Evolutionary conservation across 1,140 invertebrate species (phyloP), one percentile per base, ranked within the genome.

Genomic region (Cryptotermes secundus): DNA sequence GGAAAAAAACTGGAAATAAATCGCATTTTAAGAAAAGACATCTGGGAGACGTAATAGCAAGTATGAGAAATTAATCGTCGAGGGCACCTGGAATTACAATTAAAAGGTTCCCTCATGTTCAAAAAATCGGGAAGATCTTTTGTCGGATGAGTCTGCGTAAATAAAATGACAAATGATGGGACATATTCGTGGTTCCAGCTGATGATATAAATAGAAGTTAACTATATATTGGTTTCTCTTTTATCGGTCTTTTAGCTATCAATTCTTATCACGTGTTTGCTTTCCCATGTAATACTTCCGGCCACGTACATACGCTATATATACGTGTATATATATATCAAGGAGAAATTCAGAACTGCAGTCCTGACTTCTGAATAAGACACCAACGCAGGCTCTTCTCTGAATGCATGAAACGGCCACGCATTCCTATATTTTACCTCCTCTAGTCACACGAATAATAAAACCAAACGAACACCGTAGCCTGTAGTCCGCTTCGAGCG

Each of bases 91-190:
- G 59, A n/a, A 7, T 72, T 72, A 72, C 59, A 72, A n/a, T 31
- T 72, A 72, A n/a, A 72, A 72, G 26, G 59, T 72, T 72, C 31
- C 59, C 31, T n/a, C 59, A n/a, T n/a, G 26, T 65, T n/a, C 59
- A 72, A 2, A 16, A 72, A 72, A 31, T 31, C n/a, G 59, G 16
- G 14, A 16, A 72, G 26, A 7, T 6, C 59, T 72, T 72, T 72
- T 72, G 59, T 72, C n/a, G 26, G 59, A 31, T 72, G n/a, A 12
- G 59, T 72, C 59, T 31, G 59, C 31, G n/a, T 31, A 72, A 72
- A 72, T 31, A 72, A 72, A 31, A 72, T 72, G 59, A 72, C 59
- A 72, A 72, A 72, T 72, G 59, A 72, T 72, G 59, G n/a, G 59
- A 72, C 31, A 72, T 72, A 7, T 72, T 31, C 14, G 31, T 72